These are phyloP conservation scores for Kryptopterus vitreolus DNA, from an alignment of 2,797 vertebrate genomes.

Conservation along the genomic window DNA sequence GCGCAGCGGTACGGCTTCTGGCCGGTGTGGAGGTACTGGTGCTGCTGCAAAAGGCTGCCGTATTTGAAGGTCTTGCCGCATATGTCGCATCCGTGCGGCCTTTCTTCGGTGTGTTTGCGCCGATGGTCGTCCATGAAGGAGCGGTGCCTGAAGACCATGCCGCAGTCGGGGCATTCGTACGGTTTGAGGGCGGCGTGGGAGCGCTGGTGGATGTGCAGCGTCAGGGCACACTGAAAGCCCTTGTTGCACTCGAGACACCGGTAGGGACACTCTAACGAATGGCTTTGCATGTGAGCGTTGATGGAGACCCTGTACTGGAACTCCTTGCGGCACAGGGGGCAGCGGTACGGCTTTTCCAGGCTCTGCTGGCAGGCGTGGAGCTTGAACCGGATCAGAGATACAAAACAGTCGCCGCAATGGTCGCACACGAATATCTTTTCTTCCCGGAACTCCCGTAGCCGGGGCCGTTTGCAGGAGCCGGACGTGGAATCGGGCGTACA, in stretches of 20 bases:
- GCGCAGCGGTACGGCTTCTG: slow-evolving; percentile 78
- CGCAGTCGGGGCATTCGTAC: slow-evolving; percentile 77
- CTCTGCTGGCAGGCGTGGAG: slow-evolving; percentile 68
- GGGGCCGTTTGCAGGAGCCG: slow-evolving; percentile 29
- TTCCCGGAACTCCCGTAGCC: slow-evolving; percentile 33
- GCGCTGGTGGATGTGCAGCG: slow-evolving; percentile 72
- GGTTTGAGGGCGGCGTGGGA: slow-evolving; percentile 75
- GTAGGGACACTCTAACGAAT: slow-evolving; percentile 70
- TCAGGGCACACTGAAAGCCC: slow-evolving; percentile 62
- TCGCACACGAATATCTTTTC: slow-evolving; percentile 65
- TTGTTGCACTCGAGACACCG: slow-evolving; percentile 76
- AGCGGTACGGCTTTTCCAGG: slow-evolving; percentile 76
- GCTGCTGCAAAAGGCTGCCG: slow-evolving; percentile 77
- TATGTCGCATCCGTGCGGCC: slow-evolving; percentile 70
- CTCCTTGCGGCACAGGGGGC: slow-evolving; percentile 78
- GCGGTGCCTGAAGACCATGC: slow-evolving; percentile 77
- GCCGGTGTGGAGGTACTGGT: slow-evolving; percentile 79
- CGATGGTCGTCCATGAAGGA: slow-evolving; percentile 80
- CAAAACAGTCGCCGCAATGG: slow-evolving; percentile 66
- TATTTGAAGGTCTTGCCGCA: slow-evolving; percentile 78
- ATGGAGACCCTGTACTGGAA: slow-evolving; percentile 75
- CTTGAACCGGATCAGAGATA: slow-evolving; percentile 63
- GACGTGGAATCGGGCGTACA: slow-evolving; percentile 12
- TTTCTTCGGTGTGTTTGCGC: slow-evolving; percentile 67
- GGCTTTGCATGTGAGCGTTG: slow-evolving; percentile 76